phyloP scores from a whole-genome alignment of 2,888 invertebrate species.

The Cynaeus angustus region DNA sequence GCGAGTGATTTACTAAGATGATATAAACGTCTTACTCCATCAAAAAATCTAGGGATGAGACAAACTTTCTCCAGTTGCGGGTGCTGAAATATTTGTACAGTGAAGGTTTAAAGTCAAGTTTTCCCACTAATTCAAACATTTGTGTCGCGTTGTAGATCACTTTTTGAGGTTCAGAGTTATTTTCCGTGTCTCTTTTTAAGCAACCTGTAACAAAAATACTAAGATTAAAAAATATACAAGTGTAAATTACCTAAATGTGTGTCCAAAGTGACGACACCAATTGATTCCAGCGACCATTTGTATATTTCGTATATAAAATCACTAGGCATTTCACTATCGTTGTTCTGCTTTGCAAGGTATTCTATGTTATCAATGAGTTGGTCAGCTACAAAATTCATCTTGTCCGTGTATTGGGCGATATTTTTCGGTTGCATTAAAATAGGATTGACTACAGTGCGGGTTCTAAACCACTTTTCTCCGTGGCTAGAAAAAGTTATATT shows the following conservation, averaged over 20 bases:
- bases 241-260: slow-evolving; percentile 74
- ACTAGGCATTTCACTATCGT: slow-evolving; percentile 72
- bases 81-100: slow-evolving; percentile 66
- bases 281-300: slow-evolving; percentile 82
- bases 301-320: slow-evolving; percentile 76
- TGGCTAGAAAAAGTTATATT: slow-evolving; percentile 65
- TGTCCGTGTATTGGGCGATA: slow-evolving; percentile 61
- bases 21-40: slow-evolving; percentile 66
- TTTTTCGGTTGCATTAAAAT: slow-evolving; percentile 74
- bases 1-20: neutral
- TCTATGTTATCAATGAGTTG: slow-evolving; percentile 60
- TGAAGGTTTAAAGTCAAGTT: slow-evolving; percentile 66
- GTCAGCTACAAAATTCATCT: slow-evolving; percentile 63
- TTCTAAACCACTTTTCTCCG: slow-evolving; percentile 75
- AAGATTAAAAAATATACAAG: too few species aligned
- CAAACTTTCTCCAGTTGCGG: slow-evolving; percentile 63
- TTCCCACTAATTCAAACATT: slow-evolving; percentile 62
- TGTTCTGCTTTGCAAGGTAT: slow-evolving; percentile 38
- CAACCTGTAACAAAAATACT: slow-evolving; percentile 63
- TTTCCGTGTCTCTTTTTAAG: slow-evolving; percentile 62
- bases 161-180: slow-evolving; percentile 68
- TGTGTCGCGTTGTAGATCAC: slow-evolving; percentile 67
- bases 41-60: slow-evolving; percentile 68
- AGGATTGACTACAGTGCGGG: slow-evolving; percentile 73
- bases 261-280: slow-evolving; percentile 74